Evolutionary conservation across 2,797 vertebrate species (phyloP), one percentile per base, ranked within the genome.

Genomic region (Lepilemur ruficaudatus): DNA sequence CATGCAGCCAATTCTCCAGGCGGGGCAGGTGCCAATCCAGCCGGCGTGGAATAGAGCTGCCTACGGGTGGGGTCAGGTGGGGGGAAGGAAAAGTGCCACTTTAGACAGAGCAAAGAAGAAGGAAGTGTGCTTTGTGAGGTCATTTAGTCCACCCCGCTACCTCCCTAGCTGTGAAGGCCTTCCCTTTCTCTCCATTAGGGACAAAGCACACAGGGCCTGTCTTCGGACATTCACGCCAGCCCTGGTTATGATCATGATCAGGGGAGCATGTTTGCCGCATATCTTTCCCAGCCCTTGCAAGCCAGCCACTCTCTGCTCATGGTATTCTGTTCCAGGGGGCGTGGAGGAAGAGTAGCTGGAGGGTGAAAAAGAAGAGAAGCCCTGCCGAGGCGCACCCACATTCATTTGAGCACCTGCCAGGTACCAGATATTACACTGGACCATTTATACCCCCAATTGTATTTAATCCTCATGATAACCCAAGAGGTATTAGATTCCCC

Each of bases 61-160:
- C 72, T 7, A 0, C 0, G 30, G 70, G 65, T 52, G 2, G 20
- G 30, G 12, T 1, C 9, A 10, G 2, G 32, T 4, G 13, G 22
- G 28, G 28, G 22, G 32, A 65, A 9, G 38, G 11, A 30, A 22
- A 43, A 38, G 61, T n/a, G n/a, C 25, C 65, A 10, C 73, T 88
- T 76, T 41, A 59, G 79, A 83, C 55, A 93, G 28, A 43, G 32
- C 12, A 73, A 81, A 89, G 55, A 30, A 50, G 43, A 46, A 63
- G 41, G 48, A 20, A 14, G 20, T 20, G 22, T 38, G 57, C 50
- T 65, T 38, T 41, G 79, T 55, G 78, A 67, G 35, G 59, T 92
- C 79, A 4, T 9, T 17, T 2, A 12, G 46, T 28, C 80, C 63
- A 5, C 35, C 20, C 69, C 41, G 17, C 72, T 63, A 69, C 48